Evolutionary conservation across 2,797 vertebrate species (phyloP).

Genomic region (Ctenopoma kingsleyae): DNA sequence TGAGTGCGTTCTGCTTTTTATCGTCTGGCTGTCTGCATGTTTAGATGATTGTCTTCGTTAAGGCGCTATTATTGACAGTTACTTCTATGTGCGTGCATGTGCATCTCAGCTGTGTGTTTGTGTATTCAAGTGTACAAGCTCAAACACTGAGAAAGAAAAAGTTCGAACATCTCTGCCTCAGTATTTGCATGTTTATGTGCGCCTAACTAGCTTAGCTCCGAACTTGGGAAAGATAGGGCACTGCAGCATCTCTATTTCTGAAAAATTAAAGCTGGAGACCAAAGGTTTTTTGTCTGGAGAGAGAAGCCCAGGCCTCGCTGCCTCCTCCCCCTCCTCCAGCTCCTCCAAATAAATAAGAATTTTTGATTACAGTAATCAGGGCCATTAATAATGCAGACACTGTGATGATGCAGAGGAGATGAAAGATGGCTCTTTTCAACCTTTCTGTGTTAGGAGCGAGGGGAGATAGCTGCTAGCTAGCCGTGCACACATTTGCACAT

Average conservation of each 20-base stretch:
- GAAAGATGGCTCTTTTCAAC: constrained; percentile 87
- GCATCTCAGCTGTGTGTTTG: constrained; percentile 36
- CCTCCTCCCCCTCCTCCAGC: constrained; percentile 72
- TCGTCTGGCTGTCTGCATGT: constrained; percentile 58
- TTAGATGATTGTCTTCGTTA: constrained; percentile 72
- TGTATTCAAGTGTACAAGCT: constrained; percentile 56
- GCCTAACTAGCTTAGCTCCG: constrained; percentile 78
- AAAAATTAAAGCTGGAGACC: constrained; percentile 82
- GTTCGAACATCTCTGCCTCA: constrained; percentile 69
- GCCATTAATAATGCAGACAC: constrained; percentile 87
- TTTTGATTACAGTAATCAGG: constrained; percentile 90
- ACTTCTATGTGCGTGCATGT: constrained; percentile 23
- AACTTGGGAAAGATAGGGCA: constrained; percentile 78
- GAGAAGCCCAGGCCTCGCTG: constrained; percentile 72
- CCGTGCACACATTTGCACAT: constrained; percentile 41
- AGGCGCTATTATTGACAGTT: constrained; percentile 68
- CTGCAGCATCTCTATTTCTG: constrained; percentile 81
- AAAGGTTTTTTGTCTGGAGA: constrained; percentile 85
- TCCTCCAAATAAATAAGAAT: constrained; percentile 89
- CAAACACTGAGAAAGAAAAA: constrained; percentile 64
- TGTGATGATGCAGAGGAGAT: constrained; percentile 86
- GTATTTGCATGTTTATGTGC: constrained; percentile 79
- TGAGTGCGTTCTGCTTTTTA: constrained; percentile 66
- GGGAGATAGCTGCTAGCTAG: constrained; percentile 83
- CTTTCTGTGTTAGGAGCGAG: constrained; percentile 85